Conservation (phyloP, 2,888 invertebrate species). For the Phyto melanocephala region DNA sequence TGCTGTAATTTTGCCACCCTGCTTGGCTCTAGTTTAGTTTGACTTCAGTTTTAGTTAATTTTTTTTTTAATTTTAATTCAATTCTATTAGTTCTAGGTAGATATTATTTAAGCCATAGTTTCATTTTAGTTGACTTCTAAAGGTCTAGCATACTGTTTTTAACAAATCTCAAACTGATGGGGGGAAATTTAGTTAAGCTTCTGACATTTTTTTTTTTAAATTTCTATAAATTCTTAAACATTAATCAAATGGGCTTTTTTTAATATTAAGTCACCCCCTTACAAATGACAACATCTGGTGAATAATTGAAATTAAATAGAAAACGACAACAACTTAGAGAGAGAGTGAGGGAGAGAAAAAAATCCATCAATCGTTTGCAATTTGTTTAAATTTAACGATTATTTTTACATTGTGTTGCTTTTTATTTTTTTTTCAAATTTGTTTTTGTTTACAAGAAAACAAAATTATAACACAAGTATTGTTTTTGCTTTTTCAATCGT, state of each 20-base stretch:
- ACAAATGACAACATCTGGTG: conserved; percentile 60
- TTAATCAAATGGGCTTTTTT: conserved; percentile 17
- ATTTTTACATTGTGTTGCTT: not conserved
- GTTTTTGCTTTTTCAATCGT: conserved; percentile 10
- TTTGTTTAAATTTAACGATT: conserved; percentile 40
- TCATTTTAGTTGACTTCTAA: too few relatives aligned
- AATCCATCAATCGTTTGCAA: conserved; percentile 27
- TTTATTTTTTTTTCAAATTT: not conserved
- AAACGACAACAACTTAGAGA: not conserved
- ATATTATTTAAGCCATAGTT: too few relatives aligned
- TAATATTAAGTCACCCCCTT: conserved; percentile 37
- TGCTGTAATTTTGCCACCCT: too few relatives aligned
- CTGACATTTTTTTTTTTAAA: too few relatives aligned
- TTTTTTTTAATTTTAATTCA: not conserved
- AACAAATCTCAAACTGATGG: too few relatives aligned
- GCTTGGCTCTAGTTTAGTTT: not conserved
- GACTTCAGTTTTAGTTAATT: not conserved
- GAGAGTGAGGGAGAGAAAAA: too few relatives aligned
- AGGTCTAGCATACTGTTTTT: too few relatives aligned
- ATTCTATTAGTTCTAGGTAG: not conserved
- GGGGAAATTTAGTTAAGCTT: too few relatives aligned
- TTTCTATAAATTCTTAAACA: too few relatives aligned
- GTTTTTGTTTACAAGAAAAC: conserved; percentile 6
- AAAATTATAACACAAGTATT: not conserved
- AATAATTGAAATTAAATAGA: conserved; percentile 52